Percentiles rank a stretch among this genome's conserved stretches.
These are phyloP conservation scores for Oncorhynchus nerka DNA, from an alignment of 2,113 vertebrate genomes.

Conservation along the genomic window DNA sequence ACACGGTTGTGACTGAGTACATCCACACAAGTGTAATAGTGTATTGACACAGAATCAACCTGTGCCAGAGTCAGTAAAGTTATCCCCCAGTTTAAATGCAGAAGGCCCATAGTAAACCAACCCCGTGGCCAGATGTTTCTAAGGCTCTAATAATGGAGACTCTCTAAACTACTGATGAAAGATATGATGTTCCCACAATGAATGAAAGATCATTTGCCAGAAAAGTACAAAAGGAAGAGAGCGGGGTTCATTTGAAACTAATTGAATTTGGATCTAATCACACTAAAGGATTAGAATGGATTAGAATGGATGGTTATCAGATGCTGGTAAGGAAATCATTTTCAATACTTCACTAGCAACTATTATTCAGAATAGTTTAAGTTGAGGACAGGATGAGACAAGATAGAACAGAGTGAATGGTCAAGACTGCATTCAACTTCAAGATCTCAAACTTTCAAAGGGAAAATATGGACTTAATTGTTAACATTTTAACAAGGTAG, in stretches of 20 bases:
- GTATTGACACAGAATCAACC: not conserved
- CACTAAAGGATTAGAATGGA: slow-evolving; percentile 23
- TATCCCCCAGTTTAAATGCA: not conserved
- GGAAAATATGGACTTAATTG: not conserved
- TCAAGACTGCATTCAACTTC: not conserved
- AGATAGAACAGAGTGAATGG: not conserved
- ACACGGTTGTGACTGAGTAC: not conserved
- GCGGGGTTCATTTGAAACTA: slow-evolving; percentile 20
- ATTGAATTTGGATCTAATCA: slow-evolving; percentile 47
- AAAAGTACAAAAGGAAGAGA: not conserved
- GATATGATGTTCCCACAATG: not conserved
- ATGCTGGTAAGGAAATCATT: slow-evolving; percentile 28
- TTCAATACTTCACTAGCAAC: slow-evolving; percentile 4
- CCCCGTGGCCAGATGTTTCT: slow-evolving; percentile 26
- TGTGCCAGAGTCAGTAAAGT: not conserved
- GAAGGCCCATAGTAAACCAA: not conserved
- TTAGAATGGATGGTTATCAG: slow-evolving; percentile 34
- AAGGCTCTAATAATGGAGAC: slow-evolving; percentile 7
- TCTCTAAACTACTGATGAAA: slow-evolving; percentile 34
- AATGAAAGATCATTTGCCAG: slow-evolving; percentile 13
- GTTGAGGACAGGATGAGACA: not conserved
- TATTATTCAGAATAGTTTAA: not conserved
- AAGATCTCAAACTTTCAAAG: too few species aligned
- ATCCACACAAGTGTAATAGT: not conserved
- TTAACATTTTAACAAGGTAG: not conserved